Evolutionary conservation across 2,797 vertebrate genomes (phyloP).

Genomic region (Momotus momota): DNA sequence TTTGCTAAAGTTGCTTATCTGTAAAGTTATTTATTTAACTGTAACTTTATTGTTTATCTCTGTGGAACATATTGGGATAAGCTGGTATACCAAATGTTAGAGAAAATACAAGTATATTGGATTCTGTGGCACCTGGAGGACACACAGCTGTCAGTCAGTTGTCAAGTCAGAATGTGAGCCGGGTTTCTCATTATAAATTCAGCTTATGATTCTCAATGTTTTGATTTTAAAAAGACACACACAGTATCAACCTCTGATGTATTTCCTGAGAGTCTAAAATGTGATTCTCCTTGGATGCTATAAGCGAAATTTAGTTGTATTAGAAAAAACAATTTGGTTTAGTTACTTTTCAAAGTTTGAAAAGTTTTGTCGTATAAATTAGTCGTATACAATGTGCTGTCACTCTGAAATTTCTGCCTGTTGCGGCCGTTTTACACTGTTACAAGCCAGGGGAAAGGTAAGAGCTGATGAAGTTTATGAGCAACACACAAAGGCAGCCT

Average conservation of each 20-base stretch:
- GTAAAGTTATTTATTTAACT: constrained; percentile 12
- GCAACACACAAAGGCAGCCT: neutral
- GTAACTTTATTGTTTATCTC: constrained; percentile 54
- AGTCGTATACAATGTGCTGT: neutral
- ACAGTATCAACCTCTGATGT: neutral
- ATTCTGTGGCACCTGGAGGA: constrained; percentile 28
- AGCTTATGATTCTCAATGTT: neutral
- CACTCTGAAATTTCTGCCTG: neutral
- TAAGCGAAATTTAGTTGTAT: neutral
- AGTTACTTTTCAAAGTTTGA: neutral
- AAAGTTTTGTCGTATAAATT: neutral
- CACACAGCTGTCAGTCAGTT: constrained; percentile 3
- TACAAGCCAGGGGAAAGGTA: neutral
- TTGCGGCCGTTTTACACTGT: neutral
- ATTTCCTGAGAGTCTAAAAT: neutral
- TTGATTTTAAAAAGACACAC: neutral
- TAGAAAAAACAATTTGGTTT: neutral
- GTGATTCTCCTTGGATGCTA: neutral
- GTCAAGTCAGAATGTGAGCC: neutral
- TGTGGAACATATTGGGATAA: constrained; percentile 13
- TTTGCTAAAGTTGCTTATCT: constrained; percentile 28
- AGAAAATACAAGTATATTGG: constrained; percentile 27
- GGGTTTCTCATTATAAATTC: neutral
- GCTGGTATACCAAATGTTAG: neutral
- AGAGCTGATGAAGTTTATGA: neutral